Base-by-base conservation (phyloP, 2,888 invertebrate species). In the Pachycephus smyrnensis region DNA sequence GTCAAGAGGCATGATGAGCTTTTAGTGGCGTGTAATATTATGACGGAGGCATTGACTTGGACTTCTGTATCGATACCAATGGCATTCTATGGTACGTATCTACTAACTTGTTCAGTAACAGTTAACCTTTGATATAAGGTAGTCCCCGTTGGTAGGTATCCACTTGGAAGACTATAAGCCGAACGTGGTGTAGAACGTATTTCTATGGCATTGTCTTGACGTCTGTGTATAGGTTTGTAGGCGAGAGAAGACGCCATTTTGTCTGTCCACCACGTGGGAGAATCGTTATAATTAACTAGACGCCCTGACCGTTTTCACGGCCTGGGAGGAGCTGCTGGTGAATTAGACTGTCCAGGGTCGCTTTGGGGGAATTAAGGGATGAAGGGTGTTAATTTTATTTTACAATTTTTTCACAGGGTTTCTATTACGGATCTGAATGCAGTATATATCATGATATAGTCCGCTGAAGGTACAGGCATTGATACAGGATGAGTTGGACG, bases 221-320 rank as follows among this genome's bases (percentile, higher is more conserved):
- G 15, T 11, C n/a, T 30, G 68, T 68, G 1, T 11, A 9, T 35
- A 35, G 35, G 35, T 35, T 6, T 35, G 35, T 35, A 35, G 3
- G 9, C 6, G 68, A 30, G 4, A 9, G 37, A 32, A 78, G 82
- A 79, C 83, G 83, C 83, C 83, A 83, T 80, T 80, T 78, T 71
- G 75, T 68, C 73, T 79, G 74, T 55, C 83, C 80, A 79, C 76
- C 76, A 77, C 78, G 73, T 76, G 77, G 76, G 74, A 80, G 82
- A 79, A 77, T 77, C 77, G 79, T 77, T 79, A 85, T 85, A 85
- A 85, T 85, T 86, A 85, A 85, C 81, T 78, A 30, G 35, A 35
- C 4, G 9, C 9, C 35, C 9, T 35, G 4, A 35, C 9, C 35
- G 35, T 35, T 35, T 35, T 9, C 35, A 3, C 3, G 9, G 9